Conservation (phyloP, 2,797 vertebrate genomes). For the Phoeniculus purpureus region DNA sequence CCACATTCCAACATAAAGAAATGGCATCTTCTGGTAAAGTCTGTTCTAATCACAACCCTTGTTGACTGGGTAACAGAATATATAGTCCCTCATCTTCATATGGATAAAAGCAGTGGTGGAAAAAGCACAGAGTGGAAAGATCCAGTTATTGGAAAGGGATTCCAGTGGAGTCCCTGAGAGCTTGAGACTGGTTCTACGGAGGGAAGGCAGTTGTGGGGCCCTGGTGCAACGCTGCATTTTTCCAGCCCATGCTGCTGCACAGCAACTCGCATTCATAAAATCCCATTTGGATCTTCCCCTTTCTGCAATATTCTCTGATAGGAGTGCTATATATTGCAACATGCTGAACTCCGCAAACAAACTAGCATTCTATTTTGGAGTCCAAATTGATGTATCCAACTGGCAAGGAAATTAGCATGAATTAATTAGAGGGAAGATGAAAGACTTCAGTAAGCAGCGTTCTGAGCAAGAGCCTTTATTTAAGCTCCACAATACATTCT, state of each 20-base stretch:
- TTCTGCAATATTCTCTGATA: background rate
- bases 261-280: rapidly evolving
- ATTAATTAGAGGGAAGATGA: constrained; percentile 69
- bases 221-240: background rate
- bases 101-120: background rate
- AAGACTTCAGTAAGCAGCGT: constrained; percentile 27
- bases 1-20: background rate
- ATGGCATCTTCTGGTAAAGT: background rate
- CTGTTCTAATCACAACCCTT: background rate
- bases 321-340: constrained; percentile 39
- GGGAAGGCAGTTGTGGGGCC: background rate
- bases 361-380: constrained; percentile 61
- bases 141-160: background rate
- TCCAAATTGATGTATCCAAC: constrained; percentile 63
- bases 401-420: constrained; percentile 65
- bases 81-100: background rate
- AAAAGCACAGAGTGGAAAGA: background rate
- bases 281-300: rapidly evolving
- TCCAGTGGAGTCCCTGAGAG: background rate
- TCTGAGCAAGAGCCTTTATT: constrained; percentile 58
- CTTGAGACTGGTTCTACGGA: background rate
- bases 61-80: background rate
- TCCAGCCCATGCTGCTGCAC: background rate
- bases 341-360: constrained; percentile 41
- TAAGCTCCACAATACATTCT: constrained; percentile 33